Evolutionary conservation across 2,888 invertebrate genomes (phyloP).

Genomic region (Cremastinae sp.): DNA sequence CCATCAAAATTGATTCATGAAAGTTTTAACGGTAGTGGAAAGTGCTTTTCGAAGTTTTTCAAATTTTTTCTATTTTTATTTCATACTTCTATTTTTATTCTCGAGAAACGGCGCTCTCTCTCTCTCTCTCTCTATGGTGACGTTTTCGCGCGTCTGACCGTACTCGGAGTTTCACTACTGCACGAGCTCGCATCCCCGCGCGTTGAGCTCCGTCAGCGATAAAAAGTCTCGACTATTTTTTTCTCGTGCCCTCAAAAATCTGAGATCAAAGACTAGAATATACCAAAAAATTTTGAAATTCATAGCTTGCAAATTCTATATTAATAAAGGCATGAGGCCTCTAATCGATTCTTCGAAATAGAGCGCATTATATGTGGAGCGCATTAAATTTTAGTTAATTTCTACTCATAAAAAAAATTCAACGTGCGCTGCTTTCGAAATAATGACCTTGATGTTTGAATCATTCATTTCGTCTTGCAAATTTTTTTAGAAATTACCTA

Average conservation of each 20-base stretch:
- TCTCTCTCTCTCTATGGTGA: neutral
- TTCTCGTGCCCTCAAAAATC: neutral
- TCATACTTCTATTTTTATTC: neutral
- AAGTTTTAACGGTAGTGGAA: neutral
- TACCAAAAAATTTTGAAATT: too few species aligned
- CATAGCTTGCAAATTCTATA: too few species aligned
- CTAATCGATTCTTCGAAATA: too few species aligned
- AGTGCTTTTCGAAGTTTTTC: neutral
- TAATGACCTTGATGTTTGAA: too few species aligned
- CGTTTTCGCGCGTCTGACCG: slow-evolving; percentile 27
- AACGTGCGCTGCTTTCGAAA: too few species aligned
- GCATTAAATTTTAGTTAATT: too few species aligned
- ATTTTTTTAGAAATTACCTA: too few species aligned
- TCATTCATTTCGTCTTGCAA: too few species aligned
- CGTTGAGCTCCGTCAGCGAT: neutral
- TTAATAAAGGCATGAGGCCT: too few species aligned
- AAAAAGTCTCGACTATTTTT: neutral
- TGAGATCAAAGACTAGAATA: too few species aligned
- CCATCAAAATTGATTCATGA: neutral
- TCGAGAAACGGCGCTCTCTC: neutral
- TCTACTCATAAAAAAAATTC: too few species aligned
- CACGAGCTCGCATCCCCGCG: neutral
- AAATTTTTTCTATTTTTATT: neutral
- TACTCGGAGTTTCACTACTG: slow-evolving; percentile 24
- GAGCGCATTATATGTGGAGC: too few species aligned